Conservation (phyloP, 2,888 invertebrate species). For the Cancer borealis region DNA sequence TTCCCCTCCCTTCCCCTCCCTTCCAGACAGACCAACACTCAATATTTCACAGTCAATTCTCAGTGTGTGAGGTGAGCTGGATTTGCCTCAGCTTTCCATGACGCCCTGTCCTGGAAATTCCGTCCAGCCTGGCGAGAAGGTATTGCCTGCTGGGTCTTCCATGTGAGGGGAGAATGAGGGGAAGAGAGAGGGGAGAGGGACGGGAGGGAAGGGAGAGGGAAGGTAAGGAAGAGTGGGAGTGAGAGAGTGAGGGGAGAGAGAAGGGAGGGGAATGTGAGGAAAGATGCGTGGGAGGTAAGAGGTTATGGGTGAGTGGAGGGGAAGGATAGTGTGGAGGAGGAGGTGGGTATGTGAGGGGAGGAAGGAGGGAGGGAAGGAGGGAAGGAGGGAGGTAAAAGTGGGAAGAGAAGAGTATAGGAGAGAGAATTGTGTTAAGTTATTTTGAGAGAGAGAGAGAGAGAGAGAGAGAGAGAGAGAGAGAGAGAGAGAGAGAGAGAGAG, state of each 20-base stretch:
- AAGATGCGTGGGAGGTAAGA: neutral
- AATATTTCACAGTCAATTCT: slow-evolving; percentile 23
- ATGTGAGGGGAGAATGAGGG: neutral
- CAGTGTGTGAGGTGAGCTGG: neutral
- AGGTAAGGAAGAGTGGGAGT: neutral
- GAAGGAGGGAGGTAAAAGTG: neutral
- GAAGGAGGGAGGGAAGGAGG: neutral
- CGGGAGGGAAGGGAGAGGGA: neutral
- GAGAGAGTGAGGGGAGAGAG: too few species aligned
- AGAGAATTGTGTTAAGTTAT: too few species aligned
- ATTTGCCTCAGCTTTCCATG: neutral
- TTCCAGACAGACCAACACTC: slow-evolving; percentile 10
- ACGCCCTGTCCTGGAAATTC: slow-evolving; percentile 14
- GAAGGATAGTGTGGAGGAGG: neutral
- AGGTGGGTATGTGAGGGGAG: neutral
- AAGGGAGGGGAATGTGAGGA: neutral
- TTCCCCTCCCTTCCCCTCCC: neutral
- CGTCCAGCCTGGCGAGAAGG: neutral
- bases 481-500: neutral
- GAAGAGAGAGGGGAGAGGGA: neutral
- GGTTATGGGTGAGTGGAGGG: neutral
- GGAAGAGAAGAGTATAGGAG: too few species aligned
- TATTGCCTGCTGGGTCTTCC: neutral
- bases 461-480: neutral
- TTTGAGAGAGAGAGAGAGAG: neutral